Conservation (phyloP, 2,888 invertebrate species). For the Plebejus argus region DNA sequence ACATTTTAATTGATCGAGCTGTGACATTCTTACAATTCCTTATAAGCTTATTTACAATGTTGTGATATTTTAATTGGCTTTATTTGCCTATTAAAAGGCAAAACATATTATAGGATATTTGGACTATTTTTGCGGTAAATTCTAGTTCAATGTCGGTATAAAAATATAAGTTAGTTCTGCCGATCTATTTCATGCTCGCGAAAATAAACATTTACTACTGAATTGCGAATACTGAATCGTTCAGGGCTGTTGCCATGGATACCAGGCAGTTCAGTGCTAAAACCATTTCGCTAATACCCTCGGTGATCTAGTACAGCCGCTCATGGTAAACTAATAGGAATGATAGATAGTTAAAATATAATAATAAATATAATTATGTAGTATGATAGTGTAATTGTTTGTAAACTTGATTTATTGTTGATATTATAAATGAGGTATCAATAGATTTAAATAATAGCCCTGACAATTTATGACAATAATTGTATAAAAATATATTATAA, state of each 20-base stretch:
- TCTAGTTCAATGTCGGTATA: slow-evolving; percentile 5
- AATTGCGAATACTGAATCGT: neutral
- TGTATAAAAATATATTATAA: no score
- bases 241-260: neutral
- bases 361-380: no score
- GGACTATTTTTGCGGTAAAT: neutral
- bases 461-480: no score
- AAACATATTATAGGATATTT: no score
- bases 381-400: no score
- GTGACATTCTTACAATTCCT: neutral
- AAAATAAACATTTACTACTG: neutral
- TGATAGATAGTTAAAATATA: no score
- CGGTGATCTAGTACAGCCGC: no score
- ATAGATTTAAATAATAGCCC: no score
- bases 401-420: no score
- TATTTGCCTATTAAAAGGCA: neutral
- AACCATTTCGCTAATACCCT: no score
- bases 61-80: neutral
- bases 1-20: neutral
- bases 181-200: neutral
- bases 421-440: no score
- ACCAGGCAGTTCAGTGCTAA: neutral
- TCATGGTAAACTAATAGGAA: no score
- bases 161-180: slow-evolving; percentile 2
- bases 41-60: neutral